Evolutionary conservation across 1,140 invertebrate species (phyloP), one percentile per base, ranked within the genome.

Genomic region (Hyphantria cunea): DNA sequence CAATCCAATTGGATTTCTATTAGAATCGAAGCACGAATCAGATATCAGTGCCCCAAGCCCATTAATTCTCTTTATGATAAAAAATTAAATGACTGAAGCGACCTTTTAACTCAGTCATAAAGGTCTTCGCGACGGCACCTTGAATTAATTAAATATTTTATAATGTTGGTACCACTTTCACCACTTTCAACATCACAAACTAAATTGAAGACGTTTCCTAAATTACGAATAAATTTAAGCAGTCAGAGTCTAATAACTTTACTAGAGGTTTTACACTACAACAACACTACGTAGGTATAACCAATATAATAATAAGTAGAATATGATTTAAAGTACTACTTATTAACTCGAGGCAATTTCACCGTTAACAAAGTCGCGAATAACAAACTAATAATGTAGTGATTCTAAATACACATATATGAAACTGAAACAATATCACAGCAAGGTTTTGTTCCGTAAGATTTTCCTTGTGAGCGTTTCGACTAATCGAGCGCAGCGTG

Each of bases 1-100:
- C 39, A 9, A 13, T 58, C 37, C 44, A 58, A 58, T 41, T 39
- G 45, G 37, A 48, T 58, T 48, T 33, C 33, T 58, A 49, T 58
- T 49, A 25, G 45, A 39, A 58, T 48, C 45, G 15, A 58, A 48
- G 31, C 45, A 58, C 49, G 49, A 58, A 58, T 58, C 48, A 58
- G 48, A 58, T 58, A 58, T 58, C 55, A 47, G 32, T 48, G 44
- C 37, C 55, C 33, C 45, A 13, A 42, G 41, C 53, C 53, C 47
- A 54, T 47, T 55, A 49, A 15, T 42, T 37, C 55, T 41, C 45
- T 42, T 39, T 13, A 15, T 32, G 45, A 58, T 58, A 58, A 39
- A 44, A 48, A 49, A 49, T 58, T 58, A 44, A 58, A 58, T 58
- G 33, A 49, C 45, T 44, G 48, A 58, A 58, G 34, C 55, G 55